Percentiles rank a stretch among this genome's conserved stretches.
phyloP scores from a whole-genome alignment of 1,140 invertebrate genomes.

The Frieseomelitta varia region DNA sequence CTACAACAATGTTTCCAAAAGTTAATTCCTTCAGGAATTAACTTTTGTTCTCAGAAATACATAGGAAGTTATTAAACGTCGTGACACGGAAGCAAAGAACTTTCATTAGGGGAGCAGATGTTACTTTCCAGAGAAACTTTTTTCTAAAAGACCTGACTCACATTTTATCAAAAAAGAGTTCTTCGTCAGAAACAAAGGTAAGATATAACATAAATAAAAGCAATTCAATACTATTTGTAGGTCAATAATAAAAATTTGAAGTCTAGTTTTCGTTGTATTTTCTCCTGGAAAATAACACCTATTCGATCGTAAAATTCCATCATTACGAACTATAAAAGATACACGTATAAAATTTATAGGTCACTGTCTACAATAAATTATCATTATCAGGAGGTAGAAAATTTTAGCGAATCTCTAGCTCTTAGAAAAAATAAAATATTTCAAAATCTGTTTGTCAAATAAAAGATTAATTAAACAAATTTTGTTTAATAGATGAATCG shows the following conservation, averaged over 20 bases:
- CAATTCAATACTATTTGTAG: not conserved
- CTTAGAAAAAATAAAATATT: not conserved
- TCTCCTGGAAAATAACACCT: not conserved
- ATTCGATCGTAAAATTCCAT: not conserved
- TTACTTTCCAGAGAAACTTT: not conserved
- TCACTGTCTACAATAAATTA: not conserved
- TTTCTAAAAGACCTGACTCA: not conserved
- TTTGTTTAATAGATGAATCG: not conserved
- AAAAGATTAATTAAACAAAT: too few species aligned
- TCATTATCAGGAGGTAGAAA: not conserved
- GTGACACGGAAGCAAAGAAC: not conserved
- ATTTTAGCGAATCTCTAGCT: not conserved
- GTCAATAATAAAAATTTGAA: not conserved
- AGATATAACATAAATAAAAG: not conserved
- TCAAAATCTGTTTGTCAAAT: not conserved
- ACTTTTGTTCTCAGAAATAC: not conserved
- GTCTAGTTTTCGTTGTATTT: not conserved
- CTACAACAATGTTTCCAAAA: not conserved
- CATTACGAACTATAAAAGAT: not conserved
- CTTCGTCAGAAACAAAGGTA: not conserved
- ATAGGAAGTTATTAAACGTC: not conserved
- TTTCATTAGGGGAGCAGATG: not conserved
- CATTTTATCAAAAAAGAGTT: not conserved
- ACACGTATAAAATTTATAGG: not conserved
- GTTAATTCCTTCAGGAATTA: not conserved